Base-by-base conservation (phyloP, 2,113 vertebrate species). In the Paramormyrops kingsleyae region DNA sequence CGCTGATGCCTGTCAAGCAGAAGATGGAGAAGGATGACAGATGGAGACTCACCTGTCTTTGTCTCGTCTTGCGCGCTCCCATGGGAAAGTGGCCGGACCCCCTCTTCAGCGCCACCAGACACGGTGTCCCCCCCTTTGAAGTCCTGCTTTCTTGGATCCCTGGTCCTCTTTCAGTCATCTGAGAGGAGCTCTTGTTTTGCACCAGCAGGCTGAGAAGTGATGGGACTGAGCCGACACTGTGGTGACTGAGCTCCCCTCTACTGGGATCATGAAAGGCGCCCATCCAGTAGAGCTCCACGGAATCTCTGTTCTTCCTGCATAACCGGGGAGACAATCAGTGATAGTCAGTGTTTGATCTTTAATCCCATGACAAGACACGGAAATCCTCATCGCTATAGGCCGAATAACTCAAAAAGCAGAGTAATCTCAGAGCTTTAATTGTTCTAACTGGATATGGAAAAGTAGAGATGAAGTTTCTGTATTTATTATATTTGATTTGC, bases 41-140 rank as follows among this genome's bases (percentile, higher is more conserved):
- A 4, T 46, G 2, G n/a, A 44, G 42, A 12, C 83, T 56, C 70
- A 42, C 39, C 62, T 19, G 74, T n/a, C n/a, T 87, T 87, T 50
- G 35, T 87, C 47, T 44, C 49, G 8, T 15, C 39, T 5, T 0
- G 52, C 83, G 83, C 2, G 50, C 83, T 92, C 93, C 90, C 93
- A 92, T 90, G 94, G 92, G 94, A 94, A 94, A 87, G 52, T 35
- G 49, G 88, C 87, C 42, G 86, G 56, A 27, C 85, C 62, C 86
- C 70, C 39, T 53, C 89, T 46, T 39, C 62, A 42, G 42, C 2
- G 53, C 87, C 86, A 53, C 85, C 35, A 77, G 24, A 88, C 88
- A 52, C 89, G 85, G 77, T 52, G 88, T 80, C 89, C 89, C 86
- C 87, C 49, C 88, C 70, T 94, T 93, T 94, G 92, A 95, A 92